A percentile compares a stretch with the other conserved stretches of the same genome.
Conservation (phyloP, 2,113 vertebrate species). For the Leptodactylus fuscus region DNA sequence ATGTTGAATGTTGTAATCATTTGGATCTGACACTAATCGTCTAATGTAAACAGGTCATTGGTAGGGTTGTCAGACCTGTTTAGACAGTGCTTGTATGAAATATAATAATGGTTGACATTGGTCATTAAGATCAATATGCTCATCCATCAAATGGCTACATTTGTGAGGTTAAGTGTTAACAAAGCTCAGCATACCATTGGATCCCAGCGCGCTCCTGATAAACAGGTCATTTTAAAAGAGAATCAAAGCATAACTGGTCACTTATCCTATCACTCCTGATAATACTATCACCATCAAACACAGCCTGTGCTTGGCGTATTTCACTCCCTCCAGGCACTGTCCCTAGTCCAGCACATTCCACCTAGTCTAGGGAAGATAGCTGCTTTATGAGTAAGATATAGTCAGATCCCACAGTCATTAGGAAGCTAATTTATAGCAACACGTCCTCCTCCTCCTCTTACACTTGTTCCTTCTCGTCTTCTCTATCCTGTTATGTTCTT, state of each 20-base stretch:
- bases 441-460: not conserved
- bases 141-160: slow-evolving; percentile 7
- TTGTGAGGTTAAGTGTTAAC: slow-evolving; percentile 31
- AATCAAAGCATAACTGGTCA: slow-evolving; percentile 69
- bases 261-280: slow-evolving; percentile 66
- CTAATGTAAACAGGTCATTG: not conserved
- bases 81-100: not conserved
- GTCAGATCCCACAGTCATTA: slow-evolving; percentile 34
- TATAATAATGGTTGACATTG: not conserved
- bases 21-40: not conserved
- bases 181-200: slow-evolving; percentile 39
- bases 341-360: slow-evolving; percentile 40
- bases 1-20: not conserved
- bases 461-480: not conserved
- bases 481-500: not conserved
- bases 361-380: slow-evolving; percentile 40
- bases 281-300: slow-evolving; percentile 66
- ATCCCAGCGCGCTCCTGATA: slow-evolving; percentile 49
- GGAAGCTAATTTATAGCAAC: slow-evolving; percentile 15
- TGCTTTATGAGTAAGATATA: slow-evolving; percentile 12
- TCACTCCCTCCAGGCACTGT: slow-evolving; percentile 14
- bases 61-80: not conserved
- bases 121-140: slow-evolving; percentile 19
- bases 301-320: slow-evolving; percentile 61
- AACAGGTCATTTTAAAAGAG: slow-evolving; percentile 54